Evolutionary conservation across 2,888 invertebrate genomes (phyloP), one percentile per base, ranked within the genome.

Genomic region (Plagiodera versicolora): DNA sequence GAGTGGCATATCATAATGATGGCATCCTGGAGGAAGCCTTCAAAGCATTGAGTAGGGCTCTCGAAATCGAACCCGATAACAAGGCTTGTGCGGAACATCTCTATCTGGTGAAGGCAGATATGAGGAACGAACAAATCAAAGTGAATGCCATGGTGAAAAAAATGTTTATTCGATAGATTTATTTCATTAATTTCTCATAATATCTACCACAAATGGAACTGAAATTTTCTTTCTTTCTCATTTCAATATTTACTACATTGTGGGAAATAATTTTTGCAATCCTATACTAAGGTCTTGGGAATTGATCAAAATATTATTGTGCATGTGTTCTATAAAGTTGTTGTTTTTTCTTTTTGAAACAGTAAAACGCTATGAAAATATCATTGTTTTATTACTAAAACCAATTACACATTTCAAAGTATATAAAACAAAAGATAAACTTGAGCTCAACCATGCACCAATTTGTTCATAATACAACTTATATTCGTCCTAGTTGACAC

Each of bases 21-120:
- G 81, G 83, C 39, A 85, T 90, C 77, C 87, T 86, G 67, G 88
- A 89, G 55, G 84, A 86, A 59, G 91, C 92, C 0, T 81, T 85
- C 74, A 72, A 74, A 1, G 85, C 85, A 70, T 83, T 88, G 24
- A 84, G 85, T 50, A 81, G 79, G 46, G 83, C 84, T 0, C 74
- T 87, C 0, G 75, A 81, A 49, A 73, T 87, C 48, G 87, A 91
- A 67, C 89, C 90, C 0, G 83, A 83, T 39, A 89, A 91, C 72
- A 85, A 85, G 62, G 85, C 87, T 2, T 85, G 86, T 0, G 81
- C 81, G 56, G 81, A 86, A 32, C 86, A 87, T 71, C 83, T 87
- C 1, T 81, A 80, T 18, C 77, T 84, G 45, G 81, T 88, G 11
- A 83, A 81, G 62, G 80, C 82, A 0, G 83, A 84, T 68, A 80